A percentile compares a stretch with the other conserved stretches of the same genome.
Conservation (phyloP, 2,797 vertebrate species). For the Enteromius trimaculatus region DNA sequence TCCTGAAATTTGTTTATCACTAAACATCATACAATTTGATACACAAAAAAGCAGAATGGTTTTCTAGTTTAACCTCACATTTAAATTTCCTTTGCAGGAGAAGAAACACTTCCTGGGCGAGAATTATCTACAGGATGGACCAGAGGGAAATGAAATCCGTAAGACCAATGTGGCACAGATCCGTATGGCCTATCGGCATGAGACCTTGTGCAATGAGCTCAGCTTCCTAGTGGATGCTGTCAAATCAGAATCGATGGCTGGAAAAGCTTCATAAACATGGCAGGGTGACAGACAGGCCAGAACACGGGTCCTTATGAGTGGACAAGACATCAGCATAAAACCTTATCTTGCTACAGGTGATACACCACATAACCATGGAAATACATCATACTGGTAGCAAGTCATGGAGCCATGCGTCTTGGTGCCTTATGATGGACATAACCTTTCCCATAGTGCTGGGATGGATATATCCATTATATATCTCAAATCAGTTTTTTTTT, state of each 20-base stretch:
- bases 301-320: not conserved
- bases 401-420: not conserved
- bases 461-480: slow-evolving; percentile 13
- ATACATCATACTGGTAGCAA: not conserved
- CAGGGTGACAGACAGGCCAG: not conserved
- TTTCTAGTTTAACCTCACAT: not conserved
- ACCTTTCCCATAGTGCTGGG: not conserved
- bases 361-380: not conserved
- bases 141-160: slow-evolving; percentile 91
- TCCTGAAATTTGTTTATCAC: too few relatives aligned
- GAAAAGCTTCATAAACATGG: slow-evolving; percentile 57
- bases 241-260: slow-evolving; percentile 76
- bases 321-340: not conserved
- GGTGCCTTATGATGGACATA: slow-evolving; percentile 1
- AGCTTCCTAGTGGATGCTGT: slow-evolving; percentile 92
- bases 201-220: slow-evolving; percentile 94
- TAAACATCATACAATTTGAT: too few relatives aligned
- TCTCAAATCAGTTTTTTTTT: not conserved
- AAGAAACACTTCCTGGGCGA: slow-evolving; percentile 91
- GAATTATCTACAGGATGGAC: slow-evolving; percentile 91
- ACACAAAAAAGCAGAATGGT: not conserved
- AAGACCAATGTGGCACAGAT: slow-evolving; percentile 96
- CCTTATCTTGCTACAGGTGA: not conserved
- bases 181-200: slow-evolving; percentile 91
- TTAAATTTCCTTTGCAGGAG: slow-evolving; percentile 76